Conservation (phyloP, 2,797 vertebrate species). For the Tarsius wallacei region DNA sequence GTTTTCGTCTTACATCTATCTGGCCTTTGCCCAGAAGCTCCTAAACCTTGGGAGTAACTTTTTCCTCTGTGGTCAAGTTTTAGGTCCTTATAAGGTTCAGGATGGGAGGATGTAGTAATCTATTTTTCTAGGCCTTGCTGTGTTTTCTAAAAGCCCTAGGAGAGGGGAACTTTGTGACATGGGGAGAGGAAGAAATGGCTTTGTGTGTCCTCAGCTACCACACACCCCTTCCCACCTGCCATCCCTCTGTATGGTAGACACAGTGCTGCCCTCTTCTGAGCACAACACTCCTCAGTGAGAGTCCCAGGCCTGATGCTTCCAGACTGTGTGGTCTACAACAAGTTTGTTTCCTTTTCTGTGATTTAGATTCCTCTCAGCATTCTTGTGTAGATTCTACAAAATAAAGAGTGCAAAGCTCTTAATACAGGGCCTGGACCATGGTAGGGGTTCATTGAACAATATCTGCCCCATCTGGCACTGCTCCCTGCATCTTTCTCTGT, state of each 20-base stretch:
- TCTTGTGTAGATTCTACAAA: background rate
- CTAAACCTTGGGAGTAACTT: background rate
- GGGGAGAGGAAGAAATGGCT: background rate
- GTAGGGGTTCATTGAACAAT: background rate
- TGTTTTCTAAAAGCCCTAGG: background rate
- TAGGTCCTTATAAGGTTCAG: background rate
- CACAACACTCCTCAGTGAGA: background rate
- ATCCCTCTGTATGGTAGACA: background rate
- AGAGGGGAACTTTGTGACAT: background rate
- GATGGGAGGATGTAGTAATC: background rate
- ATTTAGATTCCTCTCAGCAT: background rate
- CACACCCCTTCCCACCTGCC: rapidly evolving
- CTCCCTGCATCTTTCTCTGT: background rate
- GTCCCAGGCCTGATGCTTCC: background rate
- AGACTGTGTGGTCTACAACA: background rate
- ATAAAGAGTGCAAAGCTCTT: background rate
- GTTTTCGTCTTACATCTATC: background rate
- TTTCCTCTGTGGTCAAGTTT: background rate
- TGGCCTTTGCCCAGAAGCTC: background rate
- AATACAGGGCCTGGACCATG: background rate
- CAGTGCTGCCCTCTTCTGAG: background rate
- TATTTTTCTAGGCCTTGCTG: background rate
- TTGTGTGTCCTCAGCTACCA: background rate
- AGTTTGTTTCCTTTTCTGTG: background rate
- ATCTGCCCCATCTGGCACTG: background rate